Percentiles rank a stretch among this genome's conserved stretches.
phyloP scores from a whole-genome alignment of 2,113 vertebrate genomes.

The Forbesichthys papilliferus region DNA sequence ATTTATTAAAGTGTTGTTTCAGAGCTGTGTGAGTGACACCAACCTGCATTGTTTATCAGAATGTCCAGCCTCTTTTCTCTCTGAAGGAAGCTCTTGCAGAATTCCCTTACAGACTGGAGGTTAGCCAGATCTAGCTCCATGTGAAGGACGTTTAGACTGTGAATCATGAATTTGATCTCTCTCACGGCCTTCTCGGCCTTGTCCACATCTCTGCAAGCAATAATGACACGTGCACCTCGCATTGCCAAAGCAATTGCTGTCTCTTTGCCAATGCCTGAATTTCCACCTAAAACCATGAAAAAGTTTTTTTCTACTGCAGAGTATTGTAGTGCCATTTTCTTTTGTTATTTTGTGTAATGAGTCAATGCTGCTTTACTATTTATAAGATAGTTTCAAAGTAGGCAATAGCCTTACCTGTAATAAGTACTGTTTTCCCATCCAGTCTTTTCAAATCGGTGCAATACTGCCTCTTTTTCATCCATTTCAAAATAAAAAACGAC shows the following conservation, averaged over 20 bases:
- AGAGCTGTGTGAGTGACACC: conserved; percentile 1
- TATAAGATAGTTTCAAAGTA: neutral
- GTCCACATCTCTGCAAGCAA: conserved; percentile 71
- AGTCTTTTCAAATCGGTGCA: conserved; percentile 77
- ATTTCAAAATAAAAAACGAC: conserved; percentile 73
- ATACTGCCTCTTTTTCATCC: conserved; percentile 75
- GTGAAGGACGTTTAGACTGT: conserved; percentile 68
- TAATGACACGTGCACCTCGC: conserved; percentile 77
- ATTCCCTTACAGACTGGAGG: conserved; percentile 72
- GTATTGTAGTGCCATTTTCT: neutral
- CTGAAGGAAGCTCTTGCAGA: conserved; percentile 74
- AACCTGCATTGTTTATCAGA: conserved; percentile 81
- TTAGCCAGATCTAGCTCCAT: conserved; percentile 79
- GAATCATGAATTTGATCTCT: conserved; percentile 75
- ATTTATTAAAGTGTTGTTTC: neutral
- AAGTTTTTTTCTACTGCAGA: too few species aligned
- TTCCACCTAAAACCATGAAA: conserved; percentile 63
- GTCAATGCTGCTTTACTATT: neutral
- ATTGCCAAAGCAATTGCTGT: conserved; percentile 74
- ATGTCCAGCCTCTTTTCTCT: conserved; percentile 78
- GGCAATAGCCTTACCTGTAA: conserved; percentile 70
- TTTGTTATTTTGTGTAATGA: neutral
- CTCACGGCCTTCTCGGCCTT: conserved; percentile 70
- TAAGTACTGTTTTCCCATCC: conserved; percentile 80
- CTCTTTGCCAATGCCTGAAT: conserved; percentile 78